Conservation (phyloP, 2,113 vertebrate genomes). For the Procavia capensis region DNA sequence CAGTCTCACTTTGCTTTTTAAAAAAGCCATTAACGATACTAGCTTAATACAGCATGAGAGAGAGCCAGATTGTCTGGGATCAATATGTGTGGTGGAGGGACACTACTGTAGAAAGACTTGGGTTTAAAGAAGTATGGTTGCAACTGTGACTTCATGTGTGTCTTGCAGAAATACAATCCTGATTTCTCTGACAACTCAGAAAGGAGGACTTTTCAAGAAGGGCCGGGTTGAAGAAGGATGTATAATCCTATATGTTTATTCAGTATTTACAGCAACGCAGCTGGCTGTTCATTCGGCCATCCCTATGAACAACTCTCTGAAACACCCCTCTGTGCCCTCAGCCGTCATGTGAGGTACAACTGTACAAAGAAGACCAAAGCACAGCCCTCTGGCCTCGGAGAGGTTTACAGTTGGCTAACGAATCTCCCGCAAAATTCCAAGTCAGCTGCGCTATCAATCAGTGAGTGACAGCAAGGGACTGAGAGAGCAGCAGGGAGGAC, state of each 20-base stretch:
- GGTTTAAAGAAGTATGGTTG: neutral
- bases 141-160: neutral
- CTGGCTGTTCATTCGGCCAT: neutral
- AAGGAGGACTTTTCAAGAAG: constrained; percentile 9
- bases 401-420: neutral
- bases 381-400: neutral
- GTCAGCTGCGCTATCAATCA: neutral
- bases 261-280: neutral
- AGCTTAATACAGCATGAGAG: neutral
- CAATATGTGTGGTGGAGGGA: neutral
- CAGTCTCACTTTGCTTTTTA: neutral
- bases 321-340: neutral
- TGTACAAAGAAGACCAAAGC: neutral
- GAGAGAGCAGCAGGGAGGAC: neutral
- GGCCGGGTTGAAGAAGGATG: neutral
- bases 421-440: constrained; percentile 41
- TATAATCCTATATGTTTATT: neutral
- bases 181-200: neutral
- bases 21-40: neutral
- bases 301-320: constrained; percentile 21
- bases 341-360: neutral
- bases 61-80: neutral
- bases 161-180: constrained; percentile 20
- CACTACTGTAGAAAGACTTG: neutral
- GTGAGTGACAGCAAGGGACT: neutral